A percentile compares a stretch with the other conserved stretches of the same genome.
Conservation (phyloP, 1,140 invertebrate species). For the Diuraphis noxia region DNA sequence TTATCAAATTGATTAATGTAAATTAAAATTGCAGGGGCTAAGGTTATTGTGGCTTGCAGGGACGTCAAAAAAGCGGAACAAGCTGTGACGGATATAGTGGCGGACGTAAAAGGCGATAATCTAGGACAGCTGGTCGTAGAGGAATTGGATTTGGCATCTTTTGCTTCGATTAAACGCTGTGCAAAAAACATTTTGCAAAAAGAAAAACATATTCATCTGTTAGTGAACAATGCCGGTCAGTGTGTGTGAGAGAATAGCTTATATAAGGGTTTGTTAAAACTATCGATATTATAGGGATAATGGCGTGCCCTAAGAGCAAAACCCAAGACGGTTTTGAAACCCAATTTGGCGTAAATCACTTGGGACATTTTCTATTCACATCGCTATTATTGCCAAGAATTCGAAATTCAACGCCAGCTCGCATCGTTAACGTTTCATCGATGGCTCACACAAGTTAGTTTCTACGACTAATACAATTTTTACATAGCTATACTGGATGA, state of each 20-base stretch:
- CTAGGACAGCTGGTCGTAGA: conserved; percentile 67
- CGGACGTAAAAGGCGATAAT: conserved; percentile 54
- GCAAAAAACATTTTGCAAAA: conserved; percentile 67
- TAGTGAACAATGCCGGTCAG: conserved; percentile 81
- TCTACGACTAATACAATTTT: not conserved
- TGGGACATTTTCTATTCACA: conserved; percentile 85
- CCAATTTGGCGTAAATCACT: conserved; percentile 77
- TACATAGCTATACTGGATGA: not conserved
- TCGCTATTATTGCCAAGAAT: conserved; percentile 72
- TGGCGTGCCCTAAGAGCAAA: conserved; percentile 68
- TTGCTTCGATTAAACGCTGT: conserved; percentile 74
- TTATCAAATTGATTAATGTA: not conserved
- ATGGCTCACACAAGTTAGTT: conserved; percentile 65
- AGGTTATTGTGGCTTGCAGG: conserved; percentile 71
- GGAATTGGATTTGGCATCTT: conserved; percentile 72
- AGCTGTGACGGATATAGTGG: conserved; percentile 61
- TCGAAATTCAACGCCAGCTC: conserved; percentile 64
- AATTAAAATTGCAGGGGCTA: conserved; percentile 59
- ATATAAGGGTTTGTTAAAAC: not conserved
- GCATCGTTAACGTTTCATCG: conserved; percentile 74
- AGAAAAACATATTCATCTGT: conserved; percentile 69
- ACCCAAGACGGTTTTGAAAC: conserved; percentile 72
- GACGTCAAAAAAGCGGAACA: conserved; percentile 64
- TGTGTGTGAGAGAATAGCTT: not conserved
- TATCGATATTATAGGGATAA: conserved; percentile 63